Conservation (phyloP, 2,113 vertebrate genomes). For the Peromyscus leucopus region DNA sequence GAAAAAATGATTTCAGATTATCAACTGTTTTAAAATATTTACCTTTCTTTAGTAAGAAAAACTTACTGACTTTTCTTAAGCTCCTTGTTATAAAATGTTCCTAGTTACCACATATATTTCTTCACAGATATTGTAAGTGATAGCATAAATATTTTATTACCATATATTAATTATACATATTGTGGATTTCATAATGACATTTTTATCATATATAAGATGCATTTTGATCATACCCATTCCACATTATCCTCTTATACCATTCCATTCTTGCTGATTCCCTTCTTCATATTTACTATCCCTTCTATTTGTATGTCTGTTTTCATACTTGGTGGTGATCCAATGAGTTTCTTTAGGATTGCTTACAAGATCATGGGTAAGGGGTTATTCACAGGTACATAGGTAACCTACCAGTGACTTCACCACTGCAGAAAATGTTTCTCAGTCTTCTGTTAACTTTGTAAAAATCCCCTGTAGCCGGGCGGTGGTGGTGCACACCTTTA, state of each 20-base stretch:
- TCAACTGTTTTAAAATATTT: conserved; percentile 58
- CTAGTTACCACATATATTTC: conserved; percentile 1
- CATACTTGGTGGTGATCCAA: neutral
- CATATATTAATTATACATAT: neutral
- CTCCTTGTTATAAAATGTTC: conserved; percentile 11
- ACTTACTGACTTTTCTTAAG: conserved; percentile 45
- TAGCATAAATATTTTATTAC: neutral
- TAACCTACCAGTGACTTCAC: neutral
- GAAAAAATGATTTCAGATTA: conserved; percentile 10
- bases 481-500: no score
- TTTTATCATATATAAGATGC: neutral
- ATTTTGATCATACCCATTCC: neutral
- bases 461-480: neutral
- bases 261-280: neutral
- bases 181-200: neutral
- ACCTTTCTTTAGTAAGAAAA: conserved; percentile 55
- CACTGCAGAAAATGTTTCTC: neutral
- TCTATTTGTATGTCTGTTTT: neutral
- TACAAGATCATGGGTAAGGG: neutral
- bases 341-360: neutral
- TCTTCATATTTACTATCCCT: neutral
- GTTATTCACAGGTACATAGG: neutral
- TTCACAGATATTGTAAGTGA: neutral
- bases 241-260: neutral
- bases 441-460: neutral